phyloP scores from a whole-genome alignment of 1,140 invertebrate species.

The Dolichoris vasculosae region DNA sequence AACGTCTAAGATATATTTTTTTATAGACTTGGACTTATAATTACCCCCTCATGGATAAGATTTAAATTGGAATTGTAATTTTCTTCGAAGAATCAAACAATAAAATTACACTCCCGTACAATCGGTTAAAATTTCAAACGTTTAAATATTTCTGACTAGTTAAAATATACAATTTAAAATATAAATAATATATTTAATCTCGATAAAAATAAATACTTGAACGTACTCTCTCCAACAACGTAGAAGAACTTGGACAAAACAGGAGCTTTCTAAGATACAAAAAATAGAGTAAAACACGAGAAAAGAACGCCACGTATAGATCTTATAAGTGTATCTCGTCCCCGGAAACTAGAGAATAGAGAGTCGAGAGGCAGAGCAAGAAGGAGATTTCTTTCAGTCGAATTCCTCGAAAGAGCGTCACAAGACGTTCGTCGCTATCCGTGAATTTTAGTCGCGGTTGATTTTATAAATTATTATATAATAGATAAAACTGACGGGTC shows the following conservation, averaged over 20 bases:
- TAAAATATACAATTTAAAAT: background rate
- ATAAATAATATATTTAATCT: background rate
- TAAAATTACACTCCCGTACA: background rate
- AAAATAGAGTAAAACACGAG: background rate
- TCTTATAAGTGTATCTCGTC: constrained; percentile 11
- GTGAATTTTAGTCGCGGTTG: background rate
- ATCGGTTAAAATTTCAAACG: background rate
- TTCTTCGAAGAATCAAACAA: background rate
- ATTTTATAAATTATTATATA: background rate
- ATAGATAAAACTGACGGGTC: background rate
- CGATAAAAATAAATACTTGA: background rate
- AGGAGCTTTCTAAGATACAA: constrained; percentile 39
- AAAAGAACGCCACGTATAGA: background rate
- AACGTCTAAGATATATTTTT: background rate
- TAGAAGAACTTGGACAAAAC: constrained; percentile 9
- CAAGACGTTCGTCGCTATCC: background rate
- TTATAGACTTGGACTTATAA: background rate
- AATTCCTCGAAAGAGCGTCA: constrained; percentile 26
- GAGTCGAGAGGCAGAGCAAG: constrained; percentile 1
- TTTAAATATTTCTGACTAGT: background rate
- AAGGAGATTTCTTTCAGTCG: constrained; percentile 19
- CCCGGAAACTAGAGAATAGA: constrained; percentile 10
- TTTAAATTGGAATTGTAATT: background rate
- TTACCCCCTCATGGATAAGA: background rate
- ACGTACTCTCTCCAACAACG: background rate